Conservation (phyloP, 1,140 invertebrate species). For the Trinorchestia longiramus region DNA sequence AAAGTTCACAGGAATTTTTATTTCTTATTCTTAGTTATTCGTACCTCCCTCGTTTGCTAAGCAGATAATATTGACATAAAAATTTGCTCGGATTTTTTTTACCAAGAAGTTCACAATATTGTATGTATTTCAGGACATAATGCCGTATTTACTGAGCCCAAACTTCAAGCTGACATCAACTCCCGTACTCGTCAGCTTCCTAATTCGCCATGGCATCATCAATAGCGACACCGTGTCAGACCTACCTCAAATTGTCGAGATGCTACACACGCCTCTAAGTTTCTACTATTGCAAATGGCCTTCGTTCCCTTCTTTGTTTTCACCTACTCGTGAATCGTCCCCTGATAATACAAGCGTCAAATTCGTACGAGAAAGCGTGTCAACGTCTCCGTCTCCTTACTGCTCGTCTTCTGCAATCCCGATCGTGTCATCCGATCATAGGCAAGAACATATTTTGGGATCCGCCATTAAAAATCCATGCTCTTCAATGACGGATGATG, state of each 20-base stretch:
- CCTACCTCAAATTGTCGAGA: conserved; percentile 48
- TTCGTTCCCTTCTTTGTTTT: not conserved
- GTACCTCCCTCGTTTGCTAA: no score
- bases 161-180: conserved; percentile 59
- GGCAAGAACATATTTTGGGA: not conserved
- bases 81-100: not conserved
- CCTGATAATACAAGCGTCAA: not conserved
- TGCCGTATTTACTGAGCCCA: conserved; percentile 47
- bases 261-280: conserved; percentile 55
- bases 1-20: not conserved
- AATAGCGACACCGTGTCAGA: conserved; percentile 43
- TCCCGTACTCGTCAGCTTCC: conserved; percentile 51
- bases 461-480: not conserved
- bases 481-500: conserved; percentile 16
- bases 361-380: not conserved
- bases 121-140: conserved; percentile 42
- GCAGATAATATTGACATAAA: not conserved
- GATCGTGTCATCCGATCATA: not conserved
- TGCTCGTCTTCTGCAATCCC: not conserved
- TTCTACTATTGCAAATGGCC: conserved; percentile 53
- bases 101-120: not conserved
- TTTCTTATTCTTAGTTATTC: not conserved
- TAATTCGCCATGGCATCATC: conserved; percentile 55
- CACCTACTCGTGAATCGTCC: not conserved
- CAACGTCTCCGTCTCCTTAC: not conserved